phyloP scores from a whole-genome alignment of 2,113 vertebrate genomes.

The Panthera uncia region DNA sequence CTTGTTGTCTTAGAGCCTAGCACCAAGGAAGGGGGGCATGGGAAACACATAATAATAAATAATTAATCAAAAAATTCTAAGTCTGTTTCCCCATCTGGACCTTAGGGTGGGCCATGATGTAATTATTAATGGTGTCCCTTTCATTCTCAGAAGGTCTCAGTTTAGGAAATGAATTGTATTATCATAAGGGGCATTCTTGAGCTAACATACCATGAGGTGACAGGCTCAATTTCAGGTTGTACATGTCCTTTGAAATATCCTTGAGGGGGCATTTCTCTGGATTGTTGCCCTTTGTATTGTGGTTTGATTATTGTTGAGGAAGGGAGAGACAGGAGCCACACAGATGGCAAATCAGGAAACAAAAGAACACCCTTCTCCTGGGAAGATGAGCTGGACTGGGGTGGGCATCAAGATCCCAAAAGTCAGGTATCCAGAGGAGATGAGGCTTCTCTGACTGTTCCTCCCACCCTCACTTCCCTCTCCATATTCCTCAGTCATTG shows the following conservation, averaged over 20 bases:
- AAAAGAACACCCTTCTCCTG: not conserved
- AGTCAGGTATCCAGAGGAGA: not conserved
- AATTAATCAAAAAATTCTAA: not conserved
- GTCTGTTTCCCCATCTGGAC: not conserved
- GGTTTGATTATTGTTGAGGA: not conserved
- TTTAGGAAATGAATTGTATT: not conserved
- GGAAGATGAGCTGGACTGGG: not conserved
- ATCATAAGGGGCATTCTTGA: not conserved
- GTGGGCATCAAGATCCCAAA: not conserved
- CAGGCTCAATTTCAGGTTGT: not conserved
- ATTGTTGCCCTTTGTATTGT: not conserved
- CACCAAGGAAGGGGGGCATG: not conserved
- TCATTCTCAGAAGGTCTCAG: not conserved
- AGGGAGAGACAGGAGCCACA: not conserved
- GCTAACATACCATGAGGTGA: not conserved
- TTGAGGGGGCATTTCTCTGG: not conserved
- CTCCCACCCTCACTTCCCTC: fast-evolving
- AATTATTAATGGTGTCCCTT: not conserved
- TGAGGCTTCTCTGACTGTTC: not conserved
- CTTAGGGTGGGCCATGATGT: not conserved
- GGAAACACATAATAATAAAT: not conserved
- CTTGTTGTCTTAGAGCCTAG: not conserved
- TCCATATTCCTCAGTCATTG: constrained; percentile 50
- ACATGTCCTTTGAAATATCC: not conserved
- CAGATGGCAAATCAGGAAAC: not conserved